Evolutionary conservation across 2,888 invertebrate genomes (phyloP).

Genomic region (Phyllotreta cruciferae): DNA sequence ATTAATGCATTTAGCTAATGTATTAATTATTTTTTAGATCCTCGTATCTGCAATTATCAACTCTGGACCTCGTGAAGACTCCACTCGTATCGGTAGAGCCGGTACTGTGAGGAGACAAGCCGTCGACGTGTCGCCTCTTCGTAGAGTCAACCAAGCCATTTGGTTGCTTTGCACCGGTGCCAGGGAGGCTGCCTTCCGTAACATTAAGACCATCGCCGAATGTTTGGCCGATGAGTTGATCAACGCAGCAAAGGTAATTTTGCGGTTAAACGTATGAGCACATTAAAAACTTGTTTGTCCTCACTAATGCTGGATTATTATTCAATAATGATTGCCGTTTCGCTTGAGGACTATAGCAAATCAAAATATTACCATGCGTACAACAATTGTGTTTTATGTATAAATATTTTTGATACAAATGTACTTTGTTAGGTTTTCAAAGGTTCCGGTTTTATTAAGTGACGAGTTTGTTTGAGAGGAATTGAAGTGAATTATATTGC

Average conservation of each 20-base stretch:
- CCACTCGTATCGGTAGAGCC: conserved; percentile 99
- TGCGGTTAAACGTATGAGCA: background rate
- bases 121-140: conserved; percentile 97
- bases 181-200: conserved; percentile 98
- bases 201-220: conserved; percentile 99
- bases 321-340: conserved; percentile 47
- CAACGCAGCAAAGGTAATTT: conserved; percentile 92
- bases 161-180: conserved; percentile 99
- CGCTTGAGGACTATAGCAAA: conserved; percentile 54
- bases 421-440: too few relatives aligned
- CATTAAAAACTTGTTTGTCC: conserved; percentile 43
- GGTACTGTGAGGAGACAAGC: conserved; percentile 99
- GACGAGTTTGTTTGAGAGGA: too few relatives aligned
- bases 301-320: conserved; percentile 33
- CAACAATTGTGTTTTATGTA: conserved; percentile 11
- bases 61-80: conserved; percentile 99
- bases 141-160: conserved; percentile 99
- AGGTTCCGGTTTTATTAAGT: too few relatives aligned
- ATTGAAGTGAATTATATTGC: too few relatives aligned
- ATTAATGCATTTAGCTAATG: conserved; percentile 2
- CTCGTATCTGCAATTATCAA: conserved; percentile 98
- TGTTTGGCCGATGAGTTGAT: conserved; percentile 99
- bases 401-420: conserved; percentile 22
- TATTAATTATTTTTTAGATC: conserved; percentile 63
- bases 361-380: conserved; percentile 23